These are phyloP conservation scores for Danaus chrysippus DNA, from an alignment of 2,888 invertebrate genomes.

Conservation along the genomic window DNA sequence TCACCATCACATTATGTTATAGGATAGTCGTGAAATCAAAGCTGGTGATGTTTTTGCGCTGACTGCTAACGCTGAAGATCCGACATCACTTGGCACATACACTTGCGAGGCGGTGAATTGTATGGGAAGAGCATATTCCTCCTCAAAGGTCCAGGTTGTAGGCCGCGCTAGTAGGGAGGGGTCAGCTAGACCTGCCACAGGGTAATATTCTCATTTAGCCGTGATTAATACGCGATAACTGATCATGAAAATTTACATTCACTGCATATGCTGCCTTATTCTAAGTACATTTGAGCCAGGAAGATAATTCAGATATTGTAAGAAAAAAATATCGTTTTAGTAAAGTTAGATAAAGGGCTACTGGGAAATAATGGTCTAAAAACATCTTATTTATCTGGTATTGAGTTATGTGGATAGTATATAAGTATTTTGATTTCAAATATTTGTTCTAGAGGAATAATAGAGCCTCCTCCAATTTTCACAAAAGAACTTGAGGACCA, in stretches of 20 bases:
- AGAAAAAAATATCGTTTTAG: no score
- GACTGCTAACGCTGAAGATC: constrained; percentile 90
- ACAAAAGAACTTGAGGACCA: constrained; percentile 86
- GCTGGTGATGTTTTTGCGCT: constrained; percentile 94
- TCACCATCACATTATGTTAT: constrained; percentile 50
- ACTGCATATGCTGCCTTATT: no score
- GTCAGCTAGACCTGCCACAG: constrained; percentile 83
- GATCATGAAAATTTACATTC: no score
- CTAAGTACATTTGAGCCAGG: no score
- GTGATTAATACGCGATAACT: no score
- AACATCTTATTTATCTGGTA: no score
- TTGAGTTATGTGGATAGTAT: no score
- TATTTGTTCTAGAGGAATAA: constrained; percentile 49
- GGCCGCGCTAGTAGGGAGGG: constrained; percentile 86
- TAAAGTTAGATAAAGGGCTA: no score
- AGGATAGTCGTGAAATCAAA: constrained; percentile 92
- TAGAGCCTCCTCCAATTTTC: constrained; percentile 88
- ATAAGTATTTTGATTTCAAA: background rate
- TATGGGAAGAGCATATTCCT: constrained; percentile 91
- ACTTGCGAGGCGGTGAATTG: constrained; percentile 93
- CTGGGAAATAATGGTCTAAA: no score
- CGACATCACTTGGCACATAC: constrained; percentile 91
- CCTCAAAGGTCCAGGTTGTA: constrained; percentile 90
- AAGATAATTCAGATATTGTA: no score
- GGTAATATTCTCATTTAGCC: constrained; percentile 53